Percentiles rank a stretch among this genome's conserved stretches.
Evolutionary conservation across 2,797 vertebrate species (phyloP).

Genomic region (Poeciliopsis turneri): DNA sequence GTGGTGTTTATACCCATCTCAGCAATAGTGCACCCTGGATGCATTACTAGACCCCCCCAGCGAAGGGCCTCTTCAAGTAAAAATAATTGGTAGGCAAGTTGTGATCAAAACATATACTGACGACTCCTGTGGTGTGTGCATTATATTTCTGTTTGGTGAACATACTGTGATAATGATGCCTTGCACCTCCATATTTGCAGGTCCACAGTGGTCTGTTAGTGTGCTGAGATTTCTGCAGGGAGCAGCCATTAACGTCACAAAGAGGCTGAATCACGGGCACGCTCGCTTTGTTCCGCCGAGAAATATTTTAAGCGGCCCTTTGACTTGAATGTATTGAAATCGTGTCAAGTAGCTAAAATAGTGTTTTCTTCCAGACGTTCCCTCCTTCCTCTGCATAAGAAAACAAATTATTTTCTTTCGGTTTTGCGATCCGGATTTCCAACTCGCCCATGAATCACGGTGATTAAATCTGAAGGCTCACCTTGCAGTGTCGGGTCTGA

Average conservation of each 20-base stretch:
- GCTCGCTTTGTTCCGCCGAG: background rate
- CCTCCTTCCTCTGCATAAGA: constrained; percentile 1
- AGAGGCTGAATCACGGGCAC: too few species aligned
- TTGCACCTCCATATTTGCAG: background rate
- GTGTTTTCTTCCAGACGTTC: constrained; percentile 15
- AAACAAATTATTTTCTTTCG: constrained; percentile 20
- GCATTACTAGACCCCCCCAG: background rate
- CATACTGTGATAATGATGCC: background rate
- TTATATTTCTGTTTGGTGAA: background rate
- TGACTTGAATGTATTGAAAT: background rate
- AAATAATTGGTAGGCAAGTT: background rate
- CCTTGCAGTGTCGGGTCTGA: constrained; percentile 44
- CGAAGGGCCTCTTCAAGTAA: background rate
- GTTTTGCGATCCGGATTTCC: constrained; percentile 14
- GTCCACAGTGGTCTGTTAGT: constrained; percentile 4
- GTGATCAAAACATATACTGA: background rate
- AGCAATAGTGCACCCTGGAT: background rate
- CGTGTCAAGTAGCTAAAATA: background rate
- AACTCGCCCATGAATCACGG: constrained; percentile 22
- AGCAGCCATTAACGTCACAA: constrained; percentile 11
- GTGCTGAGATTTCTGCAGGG: constrained; percentile 17
- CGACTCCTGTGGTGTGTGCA: background rate
- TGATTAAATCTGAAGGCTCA: constrained; percentile 33
- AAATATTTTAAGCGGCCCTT: constrained; percentile 12
- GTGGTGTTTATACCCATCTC: background rate